Percentiles rank a stretch among this genome's conserved stretches.
Conservation (phyloP, 2,797 vertebrate genomes). For the Sebastes jordani region DNA sequence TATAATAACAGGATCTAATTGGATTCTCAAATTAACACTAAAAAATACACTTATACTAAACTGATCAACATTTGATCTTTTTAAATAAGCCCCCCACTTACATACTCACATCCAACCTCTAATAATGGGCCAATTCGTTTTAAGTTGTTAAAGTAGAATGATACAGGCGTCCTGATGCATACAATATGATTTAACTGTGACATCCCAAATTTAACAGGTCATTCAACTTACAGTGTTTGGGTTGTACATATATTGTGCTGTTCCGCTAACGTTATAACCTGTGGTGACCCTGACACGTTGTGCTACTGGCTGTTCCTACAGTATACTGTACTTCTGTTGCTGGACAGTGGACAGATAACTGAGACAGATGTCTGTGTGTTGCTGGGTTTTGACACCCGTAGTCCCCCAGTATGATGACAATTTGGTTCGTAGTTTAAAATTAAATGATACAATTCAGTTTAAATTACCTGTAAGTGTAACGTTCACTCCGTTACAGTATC, state of each 20-base stretch:
- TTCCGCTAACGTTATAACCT: not conserved
- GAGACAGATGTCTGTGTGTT: no score
- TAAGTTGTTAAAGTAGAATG: no score
- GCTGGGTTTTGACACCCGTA: no score
- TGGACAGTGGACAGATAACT: not conserved
- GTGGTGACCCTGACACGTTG: not conserved
- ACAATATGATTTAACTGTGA: not conserved
- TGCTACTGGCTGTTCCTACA: not conserved
- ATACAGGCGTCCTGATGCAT: not conserved
- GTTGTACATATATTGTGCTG: not conserved
- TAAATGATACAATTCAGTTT: not conserved
- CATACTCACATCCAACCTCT: fast-evolving
- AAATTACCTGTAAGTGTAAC: not conserved
- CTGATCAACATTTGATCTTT: not conserved
- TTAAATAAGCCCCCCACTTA: not conserved
- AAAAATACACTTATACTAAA: not conserved
- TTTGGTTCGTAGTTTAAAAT: not conserved
- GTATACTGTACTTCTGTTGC: not conserved
- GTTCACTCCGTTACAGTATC: not conserved
- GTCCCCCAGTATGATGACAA: no score
- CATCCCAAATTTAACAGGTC: fast-evolving
- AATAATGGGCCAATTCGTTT: no score
- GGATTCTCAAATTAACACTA: not conserved
- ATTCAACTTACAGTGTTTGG: not conserved
- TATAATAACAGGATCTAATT: not conserved